Conservation (phyloP, 2,113 vertebrate genomes). For the Anoplopoma fimbria region DNA sequence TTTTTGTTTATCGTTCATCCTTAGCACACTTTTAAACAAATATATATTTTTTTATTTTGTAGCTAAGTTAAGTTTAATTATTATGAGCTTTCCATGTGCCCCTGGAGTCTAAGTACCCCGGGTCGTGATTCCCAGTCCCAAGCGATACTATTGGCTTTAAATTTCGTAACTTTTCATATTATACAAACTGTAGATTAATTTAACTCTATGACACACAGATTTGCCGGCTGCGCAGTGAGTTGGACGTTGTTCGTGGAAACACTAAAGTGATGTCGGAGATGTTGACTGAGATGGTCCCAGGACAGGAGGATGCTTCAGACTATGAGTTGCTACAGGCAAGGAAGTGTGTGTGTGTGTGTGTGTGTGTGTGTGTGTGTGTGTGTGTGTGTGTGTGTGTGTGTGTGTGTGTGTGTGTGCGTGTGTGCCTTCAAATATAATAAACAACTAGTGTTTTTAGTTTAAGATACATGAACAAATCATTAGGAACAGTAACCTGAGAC, state of each 20-base stretch:
- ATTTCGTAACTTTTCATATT: not conserved
- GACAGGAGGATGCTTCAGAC: slow-evolving; percentile 96
- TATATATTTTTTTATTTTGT: not conserved
- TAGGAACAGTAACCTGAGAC: not conserved
- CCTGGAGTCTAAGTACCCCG: not conserved
- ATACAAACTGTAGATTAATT: not conserved
- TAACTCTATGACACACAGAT: slow-evolving; percentile 83
- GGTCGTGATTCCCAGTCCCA: not conserved
- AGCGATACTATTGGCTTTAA: not conserved
- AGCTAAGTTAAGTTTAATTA: not conserved
- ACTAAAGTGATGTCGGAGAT: slow-evolving; percentile 99
- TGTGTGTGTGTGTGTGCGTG: not conserved
- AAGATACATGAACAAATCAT: not conserved
- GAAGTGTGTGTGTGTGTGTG: not conserved
- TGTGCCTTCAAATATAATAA: not conserved
- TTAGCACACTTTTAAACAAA: not conserved
- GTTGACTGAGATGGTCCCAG: slow-evolving; percentile 98
- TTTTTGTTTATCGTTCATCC: not conserved
- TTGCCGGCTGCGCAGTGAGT: slow-evolving; percentile 93
- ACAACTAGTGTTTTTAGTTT: not conserved
- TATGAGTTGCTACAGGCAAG: slow-evolving; percentile 94
- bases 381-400: not conserved
- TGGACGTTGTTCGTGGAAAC: slow-evolving; percentile 97
- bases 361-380: not conserved
- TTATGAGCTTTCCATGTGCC: not conserved